These are phyloP conservation scores for Sisor rabdophorus DNA, from an alignment of 2,113 vertebrate genomes.

Conservation along the genomic window DNA sequence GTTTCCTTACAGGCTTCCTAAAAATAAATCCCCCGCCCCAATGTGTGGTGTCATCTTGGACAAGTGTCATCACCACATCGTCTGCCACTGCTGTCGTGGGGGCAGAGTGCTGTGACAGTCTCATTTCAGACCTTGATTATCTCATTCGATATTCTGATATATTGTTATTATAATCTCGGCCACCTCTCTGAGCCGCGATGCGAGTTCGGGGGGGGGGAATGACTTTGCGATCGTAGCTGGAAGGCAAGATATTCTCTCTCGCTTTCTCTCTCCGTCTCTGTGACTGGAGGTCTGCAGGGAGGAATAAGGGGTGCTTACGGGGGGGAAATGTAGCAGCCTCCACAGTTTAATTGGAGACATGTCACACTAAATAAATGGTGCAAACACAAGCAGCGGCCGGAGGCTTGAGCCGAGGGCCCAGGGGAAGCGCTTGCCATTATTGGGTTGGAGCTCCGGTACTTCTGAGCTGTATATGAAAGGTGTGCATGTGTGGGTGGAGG, in stretches of 20 bases:
- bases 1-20: constrained; percentile 26
- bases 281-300: constrained; percentile 75
- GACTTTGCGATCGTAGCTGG: constrained; percentile 74
- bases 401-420: constrained; percentile 71
- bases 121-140: constrained; percentile 65
- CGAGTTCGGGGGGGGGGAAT: constrained; percentile 65
- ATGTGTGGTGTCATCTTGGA: constrained; percentile 31
- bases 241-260: constrained; percentile 68
- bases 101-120: constrained; percentile 48
- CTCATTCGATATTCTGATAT: constrained; percentile 72
- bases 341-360: constrained; percentile 79
- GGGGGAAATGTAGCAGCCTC: constrained; percentile 74
- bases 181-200: constrained; percentile 63
- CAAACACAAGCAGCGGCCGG: constrained; percentile 74
- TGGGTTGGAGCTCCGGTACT: constrained; percentile 71
- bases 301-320: constrained; percentile 77
- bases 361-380: constrained; percentile 81
- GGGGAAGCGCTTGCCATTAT: constrained; percentile 72
- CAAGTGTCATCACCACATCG: constrained; percentile 30
- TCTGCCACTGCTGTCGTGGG: constrained; percentile 31
- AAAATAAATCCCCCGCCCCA: constrained; percentile 17
- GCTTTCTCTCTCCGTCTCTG: constrained; percentile 54
- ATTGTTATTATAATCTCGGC: constrained; percentile 68
- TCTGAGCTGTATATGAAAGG: constrained; percentile 66
- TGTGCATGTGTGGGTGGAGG: constrained; percentile 60